A percentile compares a stretch with the other conserved stretches of the same genome.
phyloP scores from a whole-genome alignment of 2,888 invertebrate species.

The Megalurothrips usitatus region DNA sequence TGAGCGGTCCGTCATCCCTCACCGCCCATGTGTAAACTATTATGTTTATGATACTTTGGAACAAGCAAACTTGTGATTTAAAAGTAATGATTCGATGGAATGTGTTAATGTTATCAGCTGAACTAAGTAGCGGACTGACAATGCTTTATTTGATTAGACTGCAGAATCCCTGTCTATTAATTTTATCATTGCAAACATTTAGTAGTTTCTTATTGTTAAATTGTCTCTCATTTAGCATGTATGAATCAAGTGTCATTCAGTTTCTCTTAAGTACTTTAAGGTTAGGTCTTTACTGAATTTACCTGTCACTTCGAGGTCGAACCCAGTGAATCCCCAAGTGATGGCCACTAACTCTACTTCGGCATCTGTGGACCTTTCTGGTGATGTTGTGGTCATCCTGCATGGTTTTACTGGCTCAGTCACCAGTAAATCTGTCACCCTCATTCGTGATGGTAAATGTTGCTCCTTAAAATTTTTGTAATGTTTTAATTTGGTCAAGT shows the following conservation, averaged over 20 bases:
- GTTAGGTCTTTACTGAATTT: neutral
- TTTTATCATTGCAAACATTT: neutral
- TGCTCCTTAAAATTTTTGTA: neutral
- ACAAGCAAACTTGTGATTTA: conserved; percentile 26
- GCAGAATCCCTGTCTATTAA: neutral
- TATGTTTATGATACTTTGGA: conserved; percentile 6
- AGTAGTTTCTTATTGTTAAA: neutral
- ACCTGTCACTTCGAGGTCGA: conserved; percentile 15
- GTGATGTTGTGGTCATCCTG: conserved; percentile 22
- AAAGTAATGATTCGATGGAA: conserved; percentile 12
- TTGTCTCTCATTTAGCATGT: neutral
- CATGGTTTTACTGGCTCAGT: conserved; percentile 32
- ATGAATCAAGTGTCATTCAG: neutral
- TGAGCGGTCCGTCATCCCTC: neutral
- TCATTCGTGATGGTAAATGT: conserved; percentile 31
- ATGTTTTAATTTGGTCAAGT: neutral
- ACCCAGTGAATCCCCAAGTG: conserved; percentile 8
- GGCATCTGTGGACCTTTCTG: neutral
- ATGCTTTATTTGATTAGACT: neutral
- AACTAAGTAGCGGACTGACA: neutral
- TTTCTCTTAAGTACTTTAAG: neutral
- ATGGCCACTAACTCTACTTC: conserved; percentile 13
- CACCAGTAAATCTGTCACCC: conserved; percentile 18
- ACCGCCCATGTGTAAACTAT: neutral
- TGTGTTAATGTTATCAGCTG: neutral